Evolutionary conservation across 2,113 vertebrate species (phyloP).

Genomic region (Rhinoptilus africanus): DNA sequence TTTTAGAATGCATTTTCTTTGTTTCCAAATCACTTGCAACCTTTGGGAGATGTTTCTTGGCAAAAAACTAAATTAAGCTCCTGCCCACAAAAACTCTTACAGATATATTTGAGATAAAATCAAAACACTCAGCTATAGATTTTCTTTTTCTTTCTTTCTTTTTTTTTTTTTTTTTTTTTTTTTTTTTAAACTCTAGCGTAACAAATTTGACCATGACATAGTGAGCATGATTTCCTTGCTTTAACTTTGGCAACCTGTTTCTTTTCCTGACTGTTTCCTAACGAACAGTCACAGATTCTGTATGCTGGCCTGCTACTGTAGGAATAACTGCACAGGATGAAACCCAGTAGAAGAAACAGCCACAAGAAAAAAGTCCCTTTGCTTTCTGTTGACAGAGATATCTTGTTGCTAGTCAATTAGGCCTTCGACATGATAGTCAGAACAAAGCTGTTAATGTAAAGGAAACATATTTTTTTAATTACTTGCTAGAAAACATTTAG

Average conservation of each 20-base stretch:
- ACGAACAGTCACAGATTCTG: neutral
- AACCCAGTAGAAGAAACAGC: slow-evolving; percentile 32
- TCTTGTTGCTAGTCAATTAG: slow-evolving; percentile 48
- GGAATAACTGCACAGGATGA: slow-evolving; percentile 38
- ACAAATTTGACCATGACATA: slow-evolving; percentile 11
- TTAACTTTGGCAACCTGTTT: slow-evolving; percentile 25
- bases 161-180: neutral
- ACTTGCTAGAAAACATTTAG: slow-evolving; percentile 49
- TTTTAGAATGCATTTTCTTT: slow-evolving; percentile 59
- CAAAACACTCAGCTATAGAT: neutral
- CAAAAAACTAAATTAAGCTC: slow-evolving; percentile 26
- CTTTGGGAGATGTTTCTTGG: slow-evolving; percentile 36
- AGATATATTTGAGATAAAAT: slow-evolving; percentile 43
- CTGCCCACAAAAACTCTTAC: slow-evolving; percentile 33
- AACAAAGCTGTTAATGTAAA: slow-evolving; percentile 28
- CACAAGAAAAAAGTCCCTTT: slow-evolving; percentile 30
- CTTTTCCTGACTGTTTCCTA: slow-evolving; percentile 43
- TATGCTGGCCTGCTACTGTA: slow-evolving; percentile 26
- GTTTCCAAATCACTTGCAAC: slow-evolving; percentile 28
- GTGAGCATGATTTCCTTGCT: slow-evolving; percentile 30
- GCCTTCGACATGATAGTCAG: slow-evolving; percentile 29
- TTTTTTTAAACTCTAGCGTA: neutral
- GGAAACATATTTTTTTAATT: slow-evolving; percentile 16
- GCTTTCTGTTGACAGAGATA: slow-evolving; percentile 58
- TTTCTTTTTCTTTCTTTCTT: neutral